Conservation (phyloP, 1,140 invertebrate species). For the Microplitis mediator region DNA sequence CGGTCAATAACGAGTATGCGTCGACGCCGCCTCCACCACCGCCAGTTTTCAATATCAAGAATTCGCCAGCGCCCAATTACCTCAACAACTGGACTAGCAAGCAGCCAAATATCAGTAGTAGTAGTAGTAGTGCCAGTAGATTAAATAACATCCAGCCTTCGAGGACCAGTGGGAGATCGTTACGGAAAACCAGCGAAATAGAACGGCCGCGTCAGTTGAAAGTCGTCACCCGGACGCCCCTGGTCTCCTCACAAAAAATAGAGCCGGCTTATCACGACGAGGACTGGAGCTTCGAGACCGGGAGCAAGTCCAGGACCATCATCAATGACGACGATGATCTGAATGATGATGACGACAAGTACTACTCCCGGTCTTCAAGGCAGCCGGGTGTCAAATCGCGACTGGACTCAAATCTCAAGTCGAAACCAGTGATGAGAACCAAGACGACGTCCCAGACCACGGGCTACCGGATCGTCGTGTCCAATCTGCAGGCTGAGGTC, state of each 20-base stretch:
- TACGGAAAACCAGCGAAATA: slow-evolving; percentile 40
- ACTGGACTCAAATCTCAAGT: slow-evolving; percentile 59
- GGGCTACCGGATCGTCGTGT: slow-evolving; percentile 82
- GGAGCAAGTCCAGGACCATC: slow-evolving; percentile 53
- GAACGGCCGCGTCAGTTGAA: slow-evolving; percentile 51
- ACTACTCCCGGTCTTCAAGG: slow-evolving; percentile 44
- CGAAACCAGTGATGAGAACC: slow-evolving; percentile 60
- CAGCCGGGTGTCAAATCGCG: slow-evolving; percentile 60
- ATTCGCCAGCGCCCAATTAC: slow-evolving; percentile 39
- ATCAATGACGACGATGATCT: slow-evolving; percentile 45
- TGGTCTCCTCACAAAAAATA: slow-evolving; percentile 39
- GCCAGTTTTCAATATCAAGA: slow-evolving; percentile 52
- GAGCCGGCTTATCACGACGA: slow-evolving; percentile 45
- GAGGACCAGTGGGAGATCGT: slow-evolving; percentile 19
- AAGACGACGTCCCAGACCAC: slow-evolving; percentile 53
- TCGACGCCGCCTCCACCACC: slow-evolving; percentile 55
- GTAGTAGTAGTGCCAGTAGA: too few relatives aligned
- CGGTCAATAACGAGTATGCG: slow-evolving; percentile 59
- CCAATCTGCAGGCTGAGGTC: slow-evolving; percentile 84
- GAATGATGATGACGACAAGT: slow-evolving; percentile 55
- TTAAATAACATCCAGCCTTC: too few relatives aligned
- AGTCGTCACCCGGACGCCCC: slow-evolving; percentile 41
- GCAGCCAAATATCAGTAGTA: too few relatives aligned
- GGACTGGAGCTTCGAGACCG: slow-evolving; percentile 46
- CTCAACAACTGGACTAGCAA: slow-evolving; percentile 17